Conservation (phyloP, 2,888 invertebrate genomes). For the Cataglyphis cursor region DNA sequence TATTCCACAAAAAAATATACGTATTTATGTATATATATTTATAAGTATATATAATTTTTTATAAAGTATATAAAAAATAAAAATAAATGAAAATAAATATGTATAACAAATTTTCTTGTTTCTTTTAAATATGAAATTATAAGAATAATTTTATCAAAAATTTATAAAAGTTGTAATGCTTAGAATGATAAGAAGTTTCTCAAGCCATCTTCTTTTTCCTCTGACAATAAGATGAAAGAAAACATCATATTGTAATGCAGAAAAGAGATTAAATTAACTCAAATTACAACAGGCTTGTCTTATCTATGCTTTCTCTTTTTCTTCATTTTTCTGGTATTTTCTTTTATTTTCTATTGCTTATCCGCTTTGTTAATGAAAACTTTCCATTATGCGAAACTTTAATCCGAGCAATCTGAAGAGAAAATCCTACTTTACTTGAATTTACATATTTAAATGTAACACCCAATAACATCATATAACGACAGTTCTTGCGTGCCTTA, state of each 20-base stretch:
- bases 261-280: constrained; percentile 54
- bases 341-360: not conserved
- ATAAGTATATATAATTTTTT: too few relatives aligned
- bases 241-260: constrained; percentile 16
- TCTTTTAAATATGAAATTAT: not conserved
- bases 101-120: not conserved
- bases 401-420: constrained; percentile 10
- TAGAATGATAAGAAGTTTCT: constrained; percentile 13
- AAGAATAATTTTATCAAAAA: not conserved
- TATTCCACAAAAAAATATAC: not conserved
- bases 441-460: constrained; percentile 1
- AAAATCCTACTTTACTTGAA: not conserved
- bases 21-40: not conserved
- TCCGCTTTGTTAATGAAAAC: constrained; percentile 37
- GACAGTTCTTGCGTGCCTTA: not conserved
- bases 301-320: not conserved
- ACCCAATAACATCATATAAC: not conserved
- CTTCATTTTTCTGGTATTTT: not conserved
- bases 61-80: too few relatives aligned
- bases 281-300: constrained; percentile 53
- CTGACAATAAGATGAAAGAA: not conserved
- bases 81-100: not conserved
- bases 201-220: not conserved
- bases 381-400: constrained; percentile 28
- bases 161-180: not conserved